Evolutionary conservation across 2,888 invertebrate species (phyloP), one percentile per base, ranked within the genome.

Genomic region (Melinopterus prodromus): DNA sequence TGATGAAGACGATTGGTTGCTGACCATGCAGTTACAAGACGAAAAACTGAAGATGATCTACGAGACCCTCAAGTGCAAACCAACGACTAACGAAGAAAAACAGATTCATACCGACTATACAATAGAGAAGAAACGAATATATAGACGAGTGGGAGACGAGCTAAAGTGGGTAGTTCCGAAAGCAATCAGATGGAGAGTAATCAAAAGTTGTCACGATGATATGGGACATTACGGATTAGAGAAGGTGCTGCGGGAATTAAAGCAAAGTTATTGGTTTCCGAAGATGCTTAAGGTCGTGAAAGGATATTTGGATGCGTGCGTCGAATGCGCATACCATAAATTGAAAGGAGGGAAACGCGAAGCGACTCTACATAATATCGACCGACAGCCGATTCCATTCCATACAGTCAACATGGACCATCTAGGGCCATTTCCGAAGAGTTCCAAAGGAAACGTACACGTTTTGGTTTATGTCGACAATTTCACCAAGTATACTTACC

Each of bases 391-490:
- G 2, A 83, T 85, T 1, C 88, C 88, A 0, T 89, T 90, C 71
- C 86, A 89, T 77, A 88, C 87, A 0, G 35, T 90, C 14, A 88
- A 89, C 80, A 75, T 89, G 0, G 89, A 90, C 81, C 89, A 89
- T 80, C 80, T 89, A 6, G 88, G 88, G 0, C 88, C 88, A 9
- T 89, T 89, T 80, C 83, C 86, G 3, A 85, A 81, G 14, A 87
- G 85, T 74, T 83, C 80, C 12, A 83, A 80, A 0, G 84, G 85
- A 12, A 88, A 88, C 78, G 83, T 82, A 9, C 83, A 88, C 69
- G 71, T 88, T 16, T 77, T 89, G n/a, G 85, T 83, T 1, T 79
- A 86, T 1, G 85, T 89, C 0, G 88, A 88, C 77, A 86, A 82
- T 0, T 89, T 89, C 77, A 80, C 71, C 35, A 80, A 81, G 75